These are phyloP conservation scores for Crenichthys baileyi DNA, from an alignment of 2,797 vertebrate species.

Conservation along the genomic window DNA sequence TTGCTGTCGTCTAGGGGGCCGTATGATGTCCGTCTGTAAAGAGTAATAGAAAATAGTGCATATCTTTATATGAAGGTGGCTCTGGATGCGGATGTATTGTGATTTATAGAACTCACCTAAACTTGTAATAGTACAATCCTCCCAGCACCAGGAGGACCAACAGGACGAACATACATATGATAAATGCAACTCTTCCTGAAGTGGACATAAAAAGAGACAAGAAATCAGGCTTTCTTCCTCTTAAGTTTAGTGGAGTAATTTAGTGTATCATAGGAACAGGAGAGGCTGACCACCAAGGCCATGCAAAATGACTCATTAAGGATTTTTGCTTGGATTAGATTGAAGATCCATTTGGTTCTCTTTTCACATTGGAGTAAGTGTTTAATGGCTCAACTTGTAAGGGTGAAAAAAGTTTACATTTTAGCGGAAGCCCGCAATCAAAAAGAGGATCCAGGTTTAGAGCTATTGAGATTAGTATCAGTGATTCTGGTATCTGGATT, in stretches of 20 bases:
- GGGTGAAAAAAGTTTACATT: background rate
- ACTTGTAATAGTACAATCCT: slow-evolving; percentile 62
- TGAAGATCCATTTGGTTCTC: too few relatives aligned
- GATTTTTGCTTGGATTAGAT: too few relatives aligned
- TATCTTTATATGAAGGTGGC: background rate
- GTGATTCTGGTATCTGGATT: background rate
- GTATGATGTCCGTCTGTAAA: slow-evolving; percentile 83
- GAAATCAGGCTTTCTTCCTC: background rate
- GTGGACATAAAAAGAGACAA: slow-evolving; percentile 11
- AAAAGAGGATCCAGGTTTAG: background rate
- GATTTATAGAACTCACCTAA: slow-evolving; percentile 61
- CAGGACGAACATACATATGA: slow-evolving; percentile 50
- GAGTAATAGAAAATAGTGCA: background rate
- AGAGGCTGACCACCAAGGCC: too few relatives aligned
- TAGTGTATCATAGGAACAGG: too few relatives aligned
- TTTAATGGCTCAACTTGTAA: too few relatives aligned
- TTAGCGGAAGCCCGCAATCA: background rate
- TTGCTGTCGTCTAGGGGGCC: slow-evolving; percentile 85
- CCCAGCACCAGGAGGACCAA: slow-evolving; percentile 50
- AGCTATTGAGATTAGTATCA: background rate
- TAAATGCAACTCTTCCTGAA: slow-evolving; percentile 62
- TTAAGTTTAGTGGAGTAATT: too few relatives aligned
- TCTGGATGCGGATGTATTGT: too few relatives aligned
- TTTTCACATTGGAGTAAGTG: too few relatives aligned
- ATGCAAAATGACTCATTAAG: too few relatives aligned